phyloP scores from a whole-genome alignment of 2,797 vertebrate genomes.

The Silurus lanzhouensis region DNA sequence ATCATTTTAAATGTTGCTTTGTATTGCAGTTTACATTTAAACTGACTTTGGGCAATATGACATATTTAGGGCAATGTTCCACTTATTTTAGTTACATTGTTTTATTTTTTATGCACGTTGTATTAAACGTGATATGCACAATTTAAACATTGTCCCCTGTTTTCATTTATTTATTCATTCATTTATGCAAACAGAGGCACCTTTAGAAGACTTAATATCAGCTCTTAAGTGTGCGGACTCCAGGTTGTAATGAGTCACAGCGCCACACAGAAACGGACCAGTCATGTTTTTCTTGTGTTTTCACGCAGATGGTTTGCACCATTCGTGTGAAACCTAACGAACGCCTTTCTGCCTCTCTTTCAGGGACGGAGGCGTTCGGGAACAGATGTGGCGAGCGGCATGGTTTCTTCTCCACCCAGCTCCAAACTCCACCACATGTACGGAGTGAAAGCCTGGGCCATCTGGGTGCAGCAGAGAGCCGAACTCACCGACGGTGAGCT shows the following conservation, averaged over 20 bases:
- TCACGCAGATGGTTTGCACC: not conserved
- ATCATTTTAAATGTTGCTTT: not conserved
- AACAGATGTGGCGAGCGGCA: slow-evolving; percentile 62
- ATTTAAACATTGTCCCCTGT: not conserved
- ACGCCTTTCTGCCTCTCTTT: slow-evolving; percentile 21
- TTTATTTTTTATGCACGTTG: not conserved
- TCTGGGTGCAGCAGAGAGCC: slow-evolving; percentile 87
- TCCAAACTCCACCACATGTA: slow-evolving; percentile 88
- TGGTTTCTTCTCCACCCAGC: slow-evolving; percentile 46
- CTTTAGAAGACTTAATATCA: not conserved
- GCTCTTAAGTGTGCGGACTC: not conserved
- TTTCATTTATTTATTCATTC: not conserved
- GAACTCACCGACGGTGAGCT: slow-evolving; percentile 76
- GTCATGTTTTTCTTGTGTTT: not conserved
- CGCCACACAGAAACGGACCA: not conserved
- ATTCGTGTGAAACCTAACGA: not conserved
- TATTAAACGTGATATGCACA: slow-evolving; percentile 7
- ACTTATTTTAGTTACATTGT: not conserved
- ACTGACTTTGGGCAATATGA: not conserved
- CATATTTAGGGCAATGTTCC: not conserved
- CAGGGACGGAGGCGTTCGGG: slow-evolving; percentile 83
- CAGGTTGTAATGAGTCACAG: slow-evolving; percentile 1
- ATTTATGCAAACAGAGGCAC: not conserved
- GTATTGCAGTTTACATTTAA: not conserved
- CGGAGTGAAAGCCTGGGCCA: slow-evolving; percentile 91